Percentiles rank a stretch among this genome's conserved stretches.
Conservation (phyloP, 2,888 invertebrate genomes). For the Cephus pulcher region DNA sequence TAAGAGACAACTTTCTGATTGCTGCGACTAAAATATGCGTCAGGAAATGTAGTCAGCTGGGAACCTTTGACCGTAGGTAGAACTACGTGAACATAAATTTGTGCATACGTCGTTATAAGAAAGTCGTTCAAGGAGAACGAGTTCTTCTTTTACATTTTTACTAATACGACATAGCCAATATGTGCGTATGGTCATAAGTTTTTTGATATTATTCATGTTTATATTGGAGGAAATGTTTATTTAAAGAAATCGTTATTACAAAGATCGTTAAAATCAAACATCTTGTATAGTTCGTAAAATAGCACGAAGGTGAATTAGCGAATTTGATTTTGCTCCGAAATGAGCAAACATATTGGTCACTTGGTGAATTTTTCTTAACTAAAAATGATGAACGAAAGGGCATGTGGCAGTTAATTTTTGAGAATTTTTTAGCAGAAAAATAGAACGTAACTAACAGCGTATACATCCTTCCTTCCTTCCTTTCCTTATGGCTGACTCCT, state of each 20-base stretch:
- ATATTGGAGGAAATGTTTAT: no score
- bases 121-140: constrained; percentile 26
- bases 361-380: no score
- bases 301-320: neutral
- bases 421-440: no score
- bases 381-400: no score
- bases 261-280: neutral
- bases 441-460: neutral
- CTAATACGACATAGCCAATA: neutral
- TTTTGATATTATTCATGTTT: neutral
- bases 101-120: constrained; percentile 16
- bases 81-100: constrained; percentile 5
- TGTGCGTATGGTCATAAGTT: neutral
- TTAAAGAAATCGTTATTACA: neutral
- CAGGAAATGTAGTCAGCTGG: constrained; percentile 27
- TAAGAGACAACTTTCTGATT: constrained; percentile 3
- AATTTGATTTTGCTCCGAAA: no score
- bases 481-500: no score
- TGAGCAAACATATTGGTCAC: no score
- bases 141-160: constrained; percentile 14
- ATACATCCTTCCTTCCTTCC: no score
- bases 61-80: constrained; percentile 34
- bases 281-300: neutral
- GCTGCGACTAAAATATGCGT: constrained; percentile 32
- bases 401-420: no score